Evolutionary conservation across 2,888 invertebrate genomes (phyloP).

Genomic region (Tipula lateralis): DNA sequence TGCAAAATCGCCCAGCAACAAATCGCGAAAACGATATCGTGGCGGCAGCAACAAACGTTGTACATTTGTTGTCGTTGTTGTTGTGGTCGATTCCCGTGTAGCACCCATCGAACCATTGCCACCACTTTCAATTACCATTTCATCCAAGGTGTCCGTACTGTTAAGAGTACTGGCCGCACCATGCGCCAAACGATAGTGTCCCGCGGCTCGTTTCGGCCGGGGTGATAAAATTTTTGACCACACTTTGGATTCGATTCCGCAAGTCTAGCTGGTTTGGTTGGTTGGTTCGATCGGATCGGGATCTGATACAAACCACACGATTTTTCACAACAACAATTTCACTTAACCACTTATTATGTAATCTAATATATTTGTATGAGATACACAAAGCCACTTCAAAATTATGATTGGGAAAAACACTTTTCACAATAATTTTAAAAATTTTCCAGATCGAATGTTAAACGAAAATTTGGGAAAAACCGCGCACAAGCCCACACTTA

Average conservation of each 20-base stretch:
- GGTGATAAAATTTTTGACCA: conserved; percentile 48
- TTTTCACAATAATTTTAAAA: neutral
- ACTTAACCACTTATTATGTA: neutral
- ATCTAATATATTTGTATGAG: too few relatives aligned
- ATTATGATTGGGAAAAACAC: neutral
- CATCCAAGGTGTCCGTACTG: conserved; percentile 37
- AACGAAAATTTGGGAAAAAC: too few relatives aligned
- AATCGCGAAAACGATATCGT: conserved; percentile 69
- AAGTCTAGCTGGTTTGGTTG: too few relatives aligned
- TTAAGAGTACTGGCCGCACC: conserved; percentile 38
- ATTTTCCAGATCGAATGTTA: too few relatives aligned
- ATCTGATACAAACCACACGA: too few relatives aligned
- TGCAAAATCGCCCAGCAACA: conserved; percentile 71
- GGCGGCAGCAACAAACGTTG: conserved; percentile 43
- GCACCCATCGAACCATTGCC: neutral
- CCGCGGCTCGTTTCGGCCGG: conserved; percentile 50
- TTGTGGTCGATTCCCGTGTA: conserved; percentile 2
- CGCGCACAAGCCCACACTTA: too few relatives aligned
- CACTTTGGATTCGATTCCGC: conserved; percentile 44
- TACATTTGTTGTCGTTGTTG: neutral
- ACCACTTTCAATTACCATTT: neutral
- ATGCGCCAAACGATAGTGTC: conserved; percentile 45
- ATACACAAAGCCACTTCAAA: neutral
- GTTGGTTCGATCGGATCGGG: too few relatives aligned
- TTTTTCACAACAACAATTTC: too few relatives aligned